Evolutionary conservation across 2,888 invertebrate species (phyloP).

Genomic region (Heliothis peltigera): DNA sequence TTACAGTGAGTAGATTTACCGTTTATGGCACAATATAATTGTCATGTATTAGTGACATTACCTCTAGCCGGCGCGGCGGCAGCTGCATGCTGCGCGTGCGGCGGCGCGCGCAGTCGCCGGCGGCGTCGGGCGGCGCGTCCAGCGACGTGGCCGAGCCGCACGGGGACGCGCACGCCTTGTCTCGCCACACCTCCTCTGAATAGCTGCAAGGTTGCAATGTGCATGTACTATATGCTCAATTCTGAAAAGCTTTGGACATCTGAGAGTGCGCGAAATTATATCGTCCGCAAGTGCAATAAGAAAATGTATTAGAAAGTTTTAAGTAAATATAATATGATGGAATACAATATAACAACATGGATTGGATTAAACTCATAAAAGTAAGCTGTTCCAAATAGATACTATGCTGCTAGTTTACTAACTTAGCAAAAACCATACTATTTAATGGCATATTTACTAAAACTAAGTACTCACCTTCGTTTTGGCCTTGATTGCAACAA

Average conservation of each 20-base stretch:
- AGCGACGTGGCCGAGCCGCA: slow-evolving; percentile 70
- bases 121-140: slow-evolving; percentile 70
- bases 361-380: not conserved
- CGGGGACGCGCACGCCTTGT: slow-evolving; percentile 74
- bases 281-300: too few relatives aligned
- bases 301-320: too few relatives aligned
- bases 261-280: too few relatives aligned
- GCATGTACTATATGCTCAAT: not conserved
- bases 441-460: slow-evolving; percentile 10
- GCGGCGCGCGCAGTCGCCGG: slow-evolving; percentile 70
- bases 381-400: not conserved
- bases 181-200: slow-evolving; percentile 85
- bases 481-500: slow-evolving; percentile 73
- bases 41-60: too few relatives aligned
- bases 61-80: slow-evolving; percentile 64
- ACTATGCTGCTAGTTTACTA: slow-evolving; percentile 1
- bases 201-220: slow-evolving; percentile 69
- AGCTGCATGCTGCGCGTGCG: slow-evolving; percentile 77
- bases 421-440: slow-evolving; percentile 1
- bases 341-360: too few relatives aligned
- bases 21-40: too few relatives aligned
- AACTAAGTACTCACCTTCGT: slow-evolving; percentile 68
- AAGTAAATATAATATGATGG: too few relatives aligned
- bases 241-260: too few relatives aligned
- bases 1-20: too few relatives aligned